Percentiles rank a stretch among this genome's conserved stretches.
Evolutionary conservation across 2,797 vertebrate species (phyloP).

Genomic region (Peromyscus aztecus): DNA sequence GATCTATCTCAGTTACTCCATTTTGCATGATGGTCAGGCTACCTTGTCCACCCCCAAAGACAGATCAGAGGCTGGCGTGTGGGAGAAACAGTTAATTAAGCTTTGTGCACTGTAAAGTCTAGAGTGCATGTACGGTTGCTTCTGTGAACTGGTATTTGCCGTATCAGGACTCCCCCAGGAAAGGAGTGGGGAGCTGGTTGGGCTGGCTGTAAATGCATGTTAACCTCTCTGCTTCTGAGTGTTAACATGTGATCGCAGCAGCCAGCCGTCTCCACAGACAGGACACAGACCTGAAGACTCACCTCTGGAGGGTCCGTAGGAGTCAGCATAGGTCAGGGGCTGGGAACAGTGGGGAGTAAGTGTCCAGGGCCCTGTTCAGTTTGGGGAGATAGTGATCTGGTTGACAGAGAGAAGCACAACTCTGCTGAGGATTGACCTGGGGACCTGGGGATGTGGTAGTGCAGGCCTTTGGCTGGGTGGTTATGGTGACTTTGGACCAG

Average conservation of each 20-base stretch:
- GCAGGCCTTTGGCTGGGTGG: neutral
- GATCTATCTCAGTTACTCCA: neutral
- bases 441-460: neutral
- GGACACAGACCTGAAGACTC: neutral
- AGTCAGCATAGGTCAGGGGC: neutral
- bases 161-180: neutral
- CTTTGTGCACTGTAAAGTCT: neutral
- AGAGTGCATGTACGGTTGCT: fast-evolving
- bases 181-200: neutral
- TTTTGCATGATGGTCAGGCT: neutral
- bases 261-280: fast-evolving
- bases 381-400: fast-evolving
- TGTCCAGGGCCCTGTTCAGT: fast-evolving
- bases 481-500: neutral
- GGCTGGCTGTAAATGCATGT: neutral
- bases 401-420: neutral
- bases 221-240: neutral
- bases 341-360: neutral
- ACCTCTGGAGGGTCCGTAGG: neutral
- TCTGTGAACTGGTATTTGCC: fast-evolving
- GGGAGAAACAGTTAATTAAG: fast-evolving
- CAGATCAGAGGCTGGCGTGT: neutral
- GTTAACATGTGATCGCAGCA: neutral
- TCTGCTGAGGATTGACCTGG: neutral
- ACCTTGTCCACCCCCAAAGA: fast-evolving